These are phyloP conservation scores for Clitarchus hookeri DNA, from an alignment of 2,888 invertebrate genomes.

Conservation along the genomic window DNA sequence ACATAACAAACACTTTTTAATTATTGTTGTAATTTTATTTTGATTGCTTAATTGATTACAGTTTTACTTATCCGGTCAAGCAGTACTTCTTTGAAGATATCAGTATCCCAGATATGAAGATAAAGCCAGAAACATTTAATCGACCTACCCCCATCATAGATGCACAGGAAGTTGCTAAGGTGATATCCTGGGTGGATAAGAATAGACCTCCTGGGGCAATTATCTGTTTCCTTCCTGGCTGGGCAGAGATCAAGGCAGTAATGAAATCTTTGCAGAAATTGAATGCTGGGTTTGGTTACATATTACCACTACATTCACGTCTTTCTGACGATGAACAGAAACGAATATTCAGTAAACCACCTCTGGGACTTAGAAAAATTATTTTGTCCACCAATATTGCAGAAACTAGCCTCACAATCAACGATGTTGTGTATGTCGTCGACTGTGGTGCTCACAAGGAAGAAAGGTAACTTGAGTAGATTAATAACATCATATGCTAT, in stretches of 20 bases:
- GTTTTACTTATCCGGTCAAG: constrained; percentile 63
- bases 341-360: constrained; percentile 60
- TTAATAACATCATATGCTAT: background rate
- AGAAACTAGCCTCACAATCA: constrained; percentile 74
- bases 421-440: constrained; percentile 70
- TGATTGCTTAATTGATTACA: background rate
- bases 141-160: constrained; percentile 17
- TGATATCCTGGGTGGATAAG: constrained; percentile 63
- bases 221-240: constrained; percentile 75
- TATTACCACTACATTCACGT: constrained; percentile 65
- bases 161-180: constrained; percentile 53
- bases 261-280: constrained; percentile 56
- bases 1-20: too few species aligned
- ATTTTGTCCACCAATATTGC: constrained; percentile 73
- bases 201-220: constrained; percentile 68
- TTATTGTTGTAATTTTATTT: background rate
- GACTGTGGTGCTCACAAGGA: constrained; percentile 68
- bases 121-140: background rate
- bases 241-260: constrained; percentile 68
- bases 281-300: constrained; percentile 46
- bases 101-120: background rate
- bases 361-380: constrained; percentile 64
- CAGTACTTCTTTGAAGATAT: constrained; percentile 59
- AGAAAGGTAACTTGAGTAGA: constrained; percentile 49
- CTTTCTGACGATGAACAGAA: constrained; percentile 63